A percentile compares a stretch with the other conserved stretches of the same genome.
Evolutionary conservation across 1,140 invertebrate genomes (phyloP).

Genomic region (Papilio glaucus): DNA sequence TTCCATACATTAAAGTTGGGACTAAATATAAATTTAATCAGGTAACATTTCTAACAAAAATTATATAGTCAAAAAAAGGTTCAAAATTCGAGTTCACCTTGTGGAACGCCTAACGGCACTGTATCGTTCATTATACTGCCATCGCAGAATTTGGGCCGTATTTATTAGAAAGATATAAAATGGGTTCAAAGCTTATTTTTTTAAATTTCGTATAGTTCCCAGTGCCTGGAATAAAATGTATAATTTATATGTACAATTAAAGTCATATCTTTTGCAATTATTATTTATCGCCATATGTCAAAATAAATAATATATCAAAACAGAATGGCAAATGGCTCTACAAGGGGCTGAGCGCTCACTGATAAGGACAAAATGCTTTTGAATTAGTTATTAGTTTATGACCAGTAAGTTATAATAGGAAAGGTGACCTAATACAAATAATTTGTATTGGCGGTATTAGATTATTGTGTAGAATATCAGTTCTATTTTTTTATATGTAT

Average conservation of each 20-base stretch:
- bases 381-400: constrained; percentile 17
- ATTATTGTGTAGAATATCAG: background rate
- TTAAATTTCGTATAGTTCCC: background rate
- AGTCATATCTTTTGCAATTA: background rate
- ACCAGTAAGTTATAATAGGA: background rate
- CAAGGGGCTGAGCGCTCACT: background rate
- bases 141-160: no score
- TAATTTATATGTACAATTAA: background rate
- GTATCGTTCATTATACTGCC: no score
- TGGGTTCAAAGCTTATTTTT: background rate
- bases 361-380: constrained; percentile 15
- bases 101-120: no score
- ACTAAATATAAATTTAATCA: no score
- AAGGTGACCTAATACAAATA: constrained; percentile 2
- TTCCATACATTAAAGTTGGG: no score
- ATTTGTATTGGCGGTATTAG: background rate
- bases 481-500: background rate
- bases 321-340: constrained; percentile 2
- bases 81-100: no score
- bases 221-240: background rate
- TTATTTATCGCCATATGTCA: constrained; percentile 10
- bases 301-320: background rate
- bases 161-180: no score
- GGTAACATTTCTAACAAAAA: no score
- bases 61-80: no score